Base-by-base conservation (phyloP, 2,888 invertebrate species). In the Noctua janthina region DNA sequence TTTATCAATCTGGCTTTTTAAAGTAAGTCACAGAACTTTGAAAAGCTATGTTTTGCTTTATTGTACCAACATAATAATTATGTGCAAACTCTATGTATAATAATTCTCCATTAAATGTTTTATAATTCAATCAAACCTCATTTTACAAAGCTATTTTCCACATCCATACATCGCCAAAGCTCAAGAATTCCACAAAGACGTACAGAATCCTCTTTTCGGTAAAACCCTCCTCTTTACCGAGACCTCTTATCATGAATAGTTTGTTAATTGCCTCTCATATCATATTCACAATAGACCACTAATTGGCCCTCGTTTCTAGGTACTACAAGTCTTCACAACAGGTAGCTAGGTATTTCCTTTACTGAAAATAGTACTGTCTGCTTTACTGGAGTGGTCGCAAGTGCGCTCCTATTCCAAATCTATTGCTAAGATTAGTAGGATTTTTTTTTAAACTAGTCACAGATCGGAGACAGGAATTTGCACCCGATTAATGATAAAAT, bases 231-330 rank as follows among this genome's bases (percentile, higher is more conserved):
- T 64, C n/a, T 70, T 29, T 68, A 8, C 43, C 17, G 23, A 43
- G 69, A n/a, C 10, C 72, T 43, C 75, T 62, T 62, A 74, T 29
- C n/a, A 20, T 51, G 71, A 74, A 86, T 84, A 86, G 82, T 82
- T 74, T 13, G 62, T 82, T 82, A 82, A 82, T 84, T 84, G 83
- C 54, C 74, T 35, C 74, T 82, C 76, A 74, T 43, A 59, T 68
- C 67, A 82, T 51, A 17, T 39, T 20, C 39, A 86, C 74, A 84
- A 82, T 84, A 43, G 43, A 29, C 46, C 35, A 15, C 66, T 84
- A 86, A 86, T 86, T 86, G 67, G 70, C 56, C 56, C 71, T 86
- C 54, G 2, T 46, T 17, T n/a, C n/a, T 70, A 39, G 1, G 35
- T 66, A 82, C 54, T 23, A 39, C 20, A 46, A 59, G 17, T 59